phyloP scores from a whole-genome alignment of 1,140 invertebrate genomes.

The Dolichoris vasculosae region DNA sequence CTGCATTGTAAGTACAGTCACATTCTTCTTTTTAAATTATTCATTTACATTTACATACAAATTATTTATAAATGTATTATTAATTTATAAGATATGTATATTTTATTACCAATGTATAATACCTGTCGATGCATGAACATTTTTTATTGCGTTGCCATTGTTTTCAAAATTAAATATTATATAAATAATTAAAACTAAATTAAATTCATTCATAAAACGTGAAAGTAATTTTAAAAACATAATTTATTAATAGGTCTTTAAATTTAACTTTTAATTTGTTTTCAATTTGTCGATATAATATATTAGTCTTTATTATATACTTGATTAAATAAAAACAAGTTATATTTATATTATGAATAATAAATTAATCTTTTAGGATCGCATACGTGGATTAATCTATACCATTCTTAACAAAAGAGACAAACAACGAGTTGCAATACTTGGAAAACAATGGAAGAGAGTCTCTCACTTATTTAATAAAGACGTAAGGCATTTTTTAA shows the following conservation, averaged over 20 bases:
- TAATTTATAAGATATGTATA: too few relatives aligned
- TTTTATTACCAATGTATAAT: too few relatives aligned
- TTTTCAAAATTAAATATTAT: too few relatives aligned
- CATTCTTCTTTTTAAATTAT: conserved; percentile 29
- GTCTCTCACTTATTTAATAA: conserved; percentile 70
- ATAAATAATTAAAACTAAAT: too few relatives aligned
- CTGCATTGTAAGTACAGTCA: conserved; percentile 57
- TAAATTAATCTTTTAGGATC: conserved; percentile 57
- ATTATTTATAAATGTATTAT: too few relatives aligned
- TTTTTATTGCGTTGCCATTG: too few relatives aligned
- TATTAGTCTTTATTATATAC: not conserved
- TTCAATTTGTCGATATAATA: not conserved
- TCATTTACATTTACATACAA: not conserved
- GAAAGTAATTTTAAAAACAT: too few relatives aligned
- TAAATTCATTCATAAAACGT: too few relatives aligned
- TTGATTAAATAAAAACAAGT: not conserved
- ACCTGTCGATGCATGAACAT: too few relatives aligned
- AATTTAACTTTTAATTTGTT: conserved; percentile 8
- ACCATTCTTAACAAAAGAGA: conserved; percentile 58
- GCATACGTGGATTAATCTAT: conserved; percentile 58
- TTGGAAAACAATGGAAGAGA: conserved; percentile 54
- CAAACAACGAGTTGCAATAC: conserved; percentile 57
- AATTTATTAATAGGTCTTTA: too few relatives aligned
- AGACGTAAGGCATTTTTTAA: conserved; percentile 70
- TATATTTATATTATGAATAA: not conserved